phyloP scores from a whole-genome alignment of 2,113 vertebrate genomes.

The Dipodomys spectabilis region DNA sequence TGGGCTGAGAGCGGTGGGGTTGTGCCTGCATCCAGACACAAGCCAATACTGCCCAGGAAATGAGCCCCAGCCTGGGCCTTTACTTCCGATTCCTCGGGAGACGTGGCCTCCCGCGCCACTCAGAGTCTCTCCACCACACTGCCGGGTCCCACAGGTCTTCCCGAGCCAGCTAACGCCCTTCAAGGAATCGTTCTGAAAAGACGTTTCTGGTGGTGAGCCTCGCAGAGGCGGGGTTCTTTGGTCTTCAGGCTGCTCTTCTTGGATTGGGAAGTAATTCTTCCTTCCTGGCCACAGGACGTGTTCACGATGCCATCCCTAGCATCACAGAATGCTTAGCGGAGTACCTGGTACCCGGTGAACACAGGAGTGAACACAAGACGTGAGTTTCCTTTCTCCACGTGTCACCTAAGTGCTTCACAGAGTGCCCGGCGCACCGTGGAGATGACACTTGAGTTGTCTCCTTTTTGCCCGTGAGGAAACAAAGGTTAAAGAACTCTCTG shows the following conservation, averaged over 20 bases:
- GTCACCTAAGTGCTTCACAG: background rate
- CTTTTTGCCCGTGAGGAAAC: background rate
- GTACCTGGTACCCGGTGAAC: background rate
- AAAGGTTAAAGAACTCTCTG: slow-evolving; percentile 15
- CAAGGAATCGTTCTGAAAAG: slow-evolving; percentile 43
- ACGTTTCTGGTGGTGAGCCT: slow-evolving; percentile 33
- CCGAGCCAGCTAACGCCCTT: background rate
- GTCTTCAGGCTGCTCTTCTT: slow-evolving; percentile 8
- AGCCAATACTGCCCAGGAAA: background rate
- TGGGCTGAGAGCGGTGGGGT: background rate
- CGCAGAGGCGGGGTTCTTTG: slow-evolving; percentile 39
- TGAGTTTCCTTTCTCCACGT: background rate
- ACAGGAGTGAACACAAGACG: background rate
- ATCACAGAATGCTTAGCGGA: background rate
- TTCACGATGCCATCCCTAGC: background rate
- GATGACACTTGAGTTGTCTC: background rate
- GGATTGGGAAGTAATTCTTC: slow-evolving; percentile 40
- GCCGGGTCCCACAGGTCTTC: background rate
- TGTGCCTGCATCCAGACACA: background rate
- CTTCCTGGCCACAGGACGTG: background rate
- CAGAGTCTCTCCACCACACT: background rate
- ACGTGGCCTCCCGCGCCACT: background rate
- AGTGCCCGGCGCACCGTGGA: background rate
- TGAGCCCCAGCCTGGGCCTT: background rate
- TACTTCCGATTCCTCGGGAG: background rate